Evolutionary conservation across 2,797 vertebrate genomes (phyloP).

Genomic region (Hipposideros larvatus): DNA sequence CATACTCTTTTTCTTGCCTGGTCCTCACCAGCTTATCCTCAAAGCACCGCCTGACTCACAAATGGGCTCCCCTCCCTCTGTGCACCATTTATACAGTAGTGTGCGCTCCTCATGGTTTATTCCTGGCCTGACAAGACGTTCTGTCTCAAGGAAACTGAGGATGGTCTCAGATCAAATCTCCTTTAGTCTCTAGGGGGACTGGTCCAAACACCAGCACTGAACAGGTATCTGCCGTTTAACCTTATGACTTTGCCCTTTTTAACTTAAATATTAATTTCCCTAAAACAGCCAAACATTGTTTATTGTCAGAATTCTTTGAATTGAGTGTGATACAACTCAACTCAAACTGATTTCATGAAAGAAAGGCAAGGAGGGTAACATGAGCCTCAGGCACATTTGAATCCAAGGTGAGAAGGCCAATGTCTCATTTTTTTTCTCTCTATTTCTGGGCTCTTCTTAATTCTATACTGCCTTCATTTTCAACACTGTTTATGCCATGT

Average conservation of each 20-base stretch:
- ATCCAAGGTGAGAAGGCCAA: background rate
- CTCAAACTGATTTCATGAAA: background rate
- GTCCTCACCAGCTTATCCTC: background rate
- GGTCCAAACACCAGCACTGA: background rate
- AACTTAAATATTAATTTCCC: slow-evolving; percentile 17
- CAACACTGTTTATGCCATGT: background rate
- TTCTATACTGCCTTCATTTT: background rate
- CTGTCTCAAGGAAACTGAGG: background rate
- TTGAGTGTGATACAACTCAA: background rate
- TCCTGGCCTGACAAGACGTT: background rate
- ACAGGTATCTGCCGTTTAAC: background rate
- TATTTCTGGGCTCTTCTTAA: background rate
- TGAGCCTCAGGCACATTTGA: background rate
- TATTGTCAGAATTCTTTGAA: background rate
- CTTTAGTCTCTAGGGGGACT: background rate
- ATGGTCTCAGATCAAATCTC: background rate
- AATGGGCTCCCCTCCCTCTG: background rate
- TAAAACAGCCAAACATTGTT: background rate
- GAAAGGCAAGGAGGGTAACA: background rate
- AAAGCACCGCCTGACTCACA: background rate
- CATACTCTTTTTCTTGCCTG: background rate
- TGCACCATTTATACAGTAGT: background rate
- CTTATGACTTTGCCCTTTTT: background rate
- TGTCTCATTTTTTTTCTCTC: background rate
- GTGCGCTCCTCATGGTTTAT: background rate